Evolutionary conservation across 2,888 invertebrate species (phyloP), one percentile per base, ranked within the genome.

Genomic region (Mythimna pallens): DNA sequence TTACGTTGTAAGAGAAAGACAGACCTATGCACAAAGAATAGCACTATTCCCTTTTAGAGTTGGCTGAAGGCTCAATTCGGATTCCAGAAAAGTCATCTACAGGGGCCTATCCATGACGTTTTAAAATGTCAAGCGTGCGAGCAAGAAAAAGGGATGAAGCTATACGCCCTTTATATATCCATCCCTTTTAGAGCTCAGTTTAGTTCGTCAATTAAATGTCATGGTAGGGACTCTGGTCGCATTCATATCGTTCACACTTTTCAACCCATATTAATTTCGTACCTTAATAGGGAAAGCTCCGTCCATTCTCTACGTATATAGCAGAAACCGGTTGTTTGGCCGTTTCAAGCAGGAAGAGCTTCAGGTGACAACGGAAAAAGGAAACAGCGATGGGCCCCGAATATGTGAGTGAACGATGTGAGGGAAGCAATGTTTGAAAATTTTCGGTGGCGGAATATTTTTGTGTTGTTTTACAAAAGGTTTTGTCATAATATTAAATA

Each of bases 291-390:
- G 20, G n/a, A n/a, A 8, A 52, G 9, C 14, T 58, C 58, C 9
- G 58, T n/a, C 6, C 34, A 58, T 58, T 34, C 34, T 34, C 5
- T 2, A 4, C 20, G 2, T 34, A 10, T 58, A n/a, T 36, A 10
- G 1, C 10, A 4, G 8, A 59, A 66, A 40, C 58, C 76, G 50
- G 61, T 50, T 55, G 54, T 62, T 69, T 50, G 34, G 57, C 55
- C 25, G 14, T 69, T 75, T 25, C 47, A 50, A n/a, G 22, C 71
- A 61, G 71, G 59, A 78, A 77, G 9, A 47, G 47, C 12, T 70
- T 63, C 14, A 20, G 34, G 14, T 52, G 52, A 70, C 43, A 76
- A 59, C 58, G 59, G 40, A 17, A 70, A 20, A 2, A 20, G 70
- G 78, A 78, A 64, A 71, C 71, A 50, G 43, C 30, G 40, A 64